Base-by-base conservation (phyloP, 2,888 invertebrate species). In the Anthophora plumipes region DNA sequence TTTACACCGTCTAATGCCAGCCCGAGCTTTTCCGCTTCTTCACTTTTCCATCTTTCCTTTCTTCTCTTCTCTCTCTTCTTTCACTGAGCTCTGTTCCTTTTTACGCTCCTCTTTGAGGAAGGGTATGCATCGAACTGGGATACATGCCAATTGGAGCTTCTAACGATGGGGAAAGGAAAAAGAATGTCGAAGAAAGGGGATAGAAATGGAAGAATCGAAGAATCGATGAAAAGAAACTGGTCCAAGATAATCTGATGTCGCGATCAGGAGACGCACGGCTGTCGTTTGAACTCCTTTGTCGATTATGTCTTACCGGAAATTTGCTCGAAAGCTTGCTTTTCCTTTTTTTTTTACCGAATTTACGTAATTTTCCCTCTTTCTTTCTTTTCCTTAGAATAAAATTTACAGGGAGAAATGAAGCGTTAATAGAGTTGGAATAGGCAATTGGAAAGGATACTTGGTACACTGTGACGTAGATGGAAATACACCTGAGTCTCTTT, bases 81-180 rank as follows among this genome's bases (percentile, higher is more conserved):
- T 12, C 37, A 0, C 12, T 12, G 12, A 6, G 17, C n/a, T 70
- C 43, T n/a, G 14, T 14, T 14, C 14, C n/a, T 48, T 63, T 43
- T 14, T 4, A 14, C 60, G 14, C 17, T 22, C 20, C 9, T 41
- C n/a, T 17, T 50, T 9, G 9, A 37, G n/a, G n/a, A n/a, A n/a
- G 50, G 17, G 37, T 64, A 20, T 50, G 50, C 50, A 37, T 64
- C 64, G 64, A 50, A 50, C 64, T 37, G 64, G 64, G 64, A 60
- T 50, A 64, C 64, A 37, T 64, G 64, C 64, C 64, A 64, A 50
- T 64, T 64, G 64, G 20, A 64, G 20, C 50, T 37, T 50, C n/a
- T 37, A 37, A 50, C 64, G 14, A 50, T 0, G 8, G 25, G 3
- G 12, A 6, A 14, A 4, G 17, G 20, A 37, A 37, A 2, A 14